A percentile compares a stretch with the other conserved stretches of the same genome.
These are phyloP conservation scores for Melanerpes aurifrons DNA, from an alignment of 2,113 vertebrate genomes.

Conservation along the genomic window DNA sequence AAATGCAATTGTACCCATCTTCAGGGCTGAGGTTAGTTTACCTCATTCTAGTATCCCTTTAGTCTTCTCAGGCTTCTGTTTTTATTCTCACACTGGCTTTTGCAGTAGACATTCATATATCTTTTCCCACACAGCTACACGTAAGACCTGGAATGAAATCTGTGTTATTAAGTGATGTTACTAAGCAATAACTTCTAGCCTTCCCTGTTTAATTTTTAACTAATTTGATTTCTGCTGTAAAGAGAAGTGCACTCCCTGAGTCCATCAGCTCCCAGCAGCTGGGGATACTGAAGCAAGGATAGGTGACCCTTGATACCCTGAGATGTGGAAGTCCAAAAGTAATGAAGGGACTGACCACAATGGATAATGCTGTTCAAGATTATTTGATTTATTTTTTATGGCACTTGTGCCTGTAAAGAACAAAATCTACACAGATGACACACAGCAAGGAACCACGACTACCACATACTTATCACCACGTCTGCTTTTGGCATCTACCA, in stretches of 20 bases:
- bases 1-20: not conserved
- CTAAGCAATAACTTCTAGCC: not conserved
- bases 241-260: not conserved
- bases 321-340: not conserved
- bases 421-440: not conserved
- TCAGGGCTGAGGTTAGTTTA: not conserved
- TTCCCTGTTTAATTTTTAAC: not conserved
- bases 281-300: not conserved
- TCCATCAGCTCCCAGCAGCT: not conserved
- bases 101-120: not conserved
- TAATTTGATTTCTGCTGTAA: not conserved
- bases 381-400: not conserved
- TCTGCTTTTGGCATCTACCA: not conserved
- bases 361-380: not conserved
- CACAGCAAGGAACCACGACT: not conserved
- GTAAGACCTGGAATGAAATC: not conserved
- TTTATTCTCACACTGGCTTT: not conserved
- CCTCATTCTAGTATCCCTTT: not conserved
- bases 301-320: not conserved
- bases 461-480: not conserved
- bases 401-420: not conserved
- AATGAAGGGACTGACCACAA: not conserved
- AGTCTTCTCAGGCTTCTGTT: not conserved
- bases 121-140: not conserved
- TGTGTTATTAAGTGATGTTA: not conserved